Conservation (phyloP, 2,113 vertebrate species). For the Panthera leo region DNA sequence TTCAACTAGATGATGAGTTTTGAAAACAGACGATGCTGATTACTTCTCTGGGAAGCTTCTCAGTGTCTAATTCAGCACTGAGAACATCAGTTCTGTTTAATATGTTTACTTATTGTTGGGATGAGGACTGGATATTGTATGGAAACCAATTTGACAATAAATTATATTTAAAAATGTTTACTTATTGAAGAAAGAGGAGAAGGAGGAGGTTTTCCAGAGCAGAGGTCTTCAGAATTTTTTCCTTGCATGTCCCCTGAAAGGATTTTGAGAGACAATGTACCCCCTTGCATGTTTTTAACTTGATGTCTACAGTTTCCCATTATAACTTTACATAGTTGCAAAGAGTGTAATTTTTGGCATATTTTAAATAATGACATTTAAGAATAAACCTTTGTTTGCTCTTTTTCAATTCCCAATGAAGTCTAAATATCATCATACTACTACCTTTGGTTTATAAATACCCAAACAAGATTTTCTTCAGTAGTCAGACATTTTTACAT, state of each 20-base stretch:
- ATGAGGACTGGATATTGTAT: too few relatives aligned
- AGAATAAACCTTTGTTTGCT: constrained; percentile 54
- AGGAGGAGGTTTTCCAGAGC: not conserved
- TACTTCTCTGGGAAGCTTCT: not conserved
- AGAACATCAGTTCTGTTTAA: not conserved
- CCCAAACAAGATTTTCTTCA: constrained; percentile 46
- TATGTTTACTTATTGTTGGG: not conserved
- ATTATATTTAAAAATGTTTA: not conserved
- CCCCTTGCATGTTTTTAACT: not conserved
- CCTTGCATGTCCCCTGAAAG: not conserved
- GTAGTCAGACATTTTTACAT: constrained; percentile 20
- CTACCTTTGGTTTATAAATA: constrained; percentile 26
- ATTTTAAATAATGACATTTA: constrained; percentile 55
- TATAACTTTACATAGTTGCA: not conserved
- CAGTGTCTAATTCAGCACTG: not conserved
- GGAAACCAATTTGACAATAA: too few relatives aligned
- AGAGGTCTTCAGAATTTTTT: not conserved
- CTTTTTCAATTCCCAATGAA: constrained; percentile 52
- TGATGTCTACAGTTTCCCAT: not conserved
- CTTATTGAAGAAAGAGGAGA: not conserved
- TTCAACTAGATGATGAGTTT: not conserved
- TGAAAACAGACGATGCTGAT: not conserved
- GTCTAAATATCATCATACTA: constrained; percentile 1
- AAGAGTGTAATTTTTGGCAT: constrained; percentile 40
- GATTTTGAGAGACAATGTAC: not conserved